Evolutionary conservation across 2,113 vertebrate species (phyloP), one percentile per base, ranked within the genome.

Genomic region (Mastomys natalensis): DNA sequence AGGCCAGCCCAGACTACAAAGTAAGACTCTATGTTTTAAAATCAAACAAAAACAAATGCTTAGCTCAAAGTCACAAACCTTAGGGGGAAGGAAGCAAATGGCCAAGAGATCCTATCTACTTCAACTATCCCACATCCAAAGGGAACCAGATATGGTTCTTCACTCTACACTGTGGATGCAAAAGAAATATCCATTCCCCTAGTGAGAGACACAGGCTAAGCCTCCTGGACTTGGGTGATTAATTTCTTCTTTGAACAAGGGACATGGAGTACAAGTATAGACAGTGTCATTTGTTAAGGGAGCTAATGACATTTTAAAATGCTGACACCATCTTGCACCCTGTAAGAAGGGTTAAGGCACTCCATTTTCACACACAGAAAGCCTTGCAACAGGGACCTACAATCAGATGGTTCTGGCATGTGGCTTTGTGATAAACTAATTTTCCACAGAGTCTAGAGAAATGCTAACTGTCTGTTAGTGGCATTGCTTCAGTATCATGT

Each of bases 401-500:
- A 53, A 72, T 96, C 66, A 62, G n/a, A 88, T 6, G 81, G 66
- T 92, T 90, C 66, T 48, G 73, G 55, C 72, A 48, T n/a, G 96
- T 93, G 89, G 73, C 88, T 91, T 87, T 92, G 93, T 95, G 95
- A 96, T 95, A 88, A 96, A 93, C 92, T 93, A 95, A 96, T 93
- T 95, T 90, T 58, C 90, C 80, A 37, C 0, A 21, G 68, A 91
- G 80, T 84, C 85, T 90, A 53, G 90, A 94, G 95, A 86, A 92
- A 94, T 13, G 80, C 64, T 86, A 88, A 73, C 34, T 16, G 24
- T 55, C 81, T 96, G 53, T 62, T 31, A 78, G 45, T 11, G 3
- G 70, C 11, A 0, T 77, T 29, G 77, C 70, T 95, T 81, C 51
- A 37, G 72, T 1, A 82, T 95, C 81, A 48, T 81, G 87, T 34